Evolutionary conservation across 2,888 invertebrate genomes (phyloP).

Genomic region (Siphonodentalium dalli): DNA sequence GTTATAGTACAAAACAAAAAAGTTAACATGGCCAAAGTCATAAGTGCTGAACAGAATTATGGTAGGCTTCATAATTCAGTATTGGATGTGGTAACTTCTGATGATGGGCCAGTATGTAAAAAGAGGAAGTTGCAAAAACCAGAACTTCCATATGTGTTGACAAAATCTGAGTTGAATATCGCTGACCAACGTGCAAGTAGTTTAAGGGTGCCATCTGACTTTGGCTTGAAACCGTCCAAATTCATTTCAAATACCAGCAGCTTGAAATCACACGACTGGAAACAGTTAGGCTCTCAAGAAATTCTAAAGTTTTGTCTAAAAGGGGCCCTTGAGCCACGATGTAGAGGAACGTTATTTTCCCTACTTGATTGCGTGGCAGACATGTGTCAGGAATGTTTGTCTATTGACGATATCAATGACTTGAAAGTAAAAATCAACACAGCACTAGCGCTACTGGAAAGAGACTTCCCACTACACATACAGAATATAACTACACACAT

Average conservation of each 20-base stretch:
- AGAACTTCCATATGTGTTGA: background rate
- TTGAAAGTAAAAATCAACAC: slow-evolving; percentile 2
- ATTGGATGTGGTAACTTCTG: background rate
- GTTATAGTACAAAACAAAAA: background rate
- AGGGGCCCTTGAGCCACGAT: background rate
- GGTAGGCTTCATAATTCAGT: background rate
- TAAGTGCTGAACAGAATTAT: background rate
- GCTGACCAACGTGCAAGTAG: slow-evolving; percentile 1
- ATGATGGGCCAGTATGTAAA: background rate
- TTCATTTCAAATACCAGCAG: slow-evolving; percentile 1
- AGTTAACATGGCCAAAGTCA: background rate
- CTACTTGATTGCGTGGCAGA: slow-evolving; percentile 1
- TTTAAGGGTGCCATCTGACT: background rate
- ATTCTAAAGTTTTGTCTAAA: background rate
- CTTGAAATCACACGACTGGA: slow-evolving; percentile 4
- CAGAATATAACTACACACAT: no score
- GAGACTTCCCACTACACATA: slow-evolving; percentile 3
- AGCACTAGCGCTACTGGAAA: slow-evolving; percentile 6
- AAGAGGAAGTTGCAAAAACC: background rate
- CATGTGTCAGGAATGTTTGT: slow-evolving; percentile 1
- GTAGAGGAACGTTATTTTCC: slow-evolving; percentile 8
- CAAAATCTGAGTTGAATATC: background rate
- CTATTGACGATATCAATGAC: background rate
- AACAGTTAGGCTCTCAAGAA: slow-evolving; percentile 1
- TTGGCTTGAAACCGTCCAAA: slow-evolving; percentile 1